Evolutionary conservation across 2,113 vertebrate genomes (phyloP).

Genomic region (Acrocephalus arundinaceus): DNA sequence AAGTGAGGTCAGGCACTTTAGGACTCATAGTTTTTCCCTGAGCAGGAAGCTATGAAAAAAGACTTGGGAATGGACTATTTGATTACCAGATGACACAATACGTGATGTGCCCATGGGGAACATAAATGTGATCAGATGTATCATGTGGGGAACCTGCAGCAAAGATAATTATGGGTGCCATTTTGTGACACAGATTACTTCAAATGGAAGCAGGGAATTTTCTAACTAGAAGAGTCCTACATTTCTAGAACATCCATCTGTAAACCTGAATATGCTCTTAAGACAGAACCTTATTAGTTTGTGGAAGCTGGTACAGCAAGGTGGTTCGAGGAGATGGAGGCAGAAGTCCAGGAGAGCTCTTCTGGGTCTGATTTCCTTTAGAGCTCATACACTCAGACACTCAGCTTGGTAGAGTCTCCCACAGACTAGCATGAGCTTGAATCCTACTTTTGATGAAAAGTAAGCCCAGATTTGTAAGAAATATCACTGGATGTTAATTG

Average conservation of each 20-base stretch:
- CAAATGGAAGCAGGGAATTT: neutral
- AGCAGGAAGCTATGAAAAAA: conserved; percentile 30
- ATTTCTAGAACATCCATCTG: neutral
- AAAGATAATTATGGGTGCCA: neutral
- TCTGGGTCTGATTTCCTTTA: neutral
- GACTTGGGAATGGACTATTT: neutral
- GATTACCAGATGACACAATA: neutral
- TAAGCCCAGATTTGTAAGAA: neutral
- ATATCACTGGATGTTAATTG: neutral
- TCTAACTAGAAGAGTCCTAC: neutral
- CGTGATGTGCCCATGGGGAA: neutral
- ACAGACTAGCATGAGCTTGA: neutral
- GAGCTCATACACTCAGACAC: neutral
- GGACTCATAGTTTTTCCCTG: neutral
- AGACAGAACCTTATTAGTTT: neutral
- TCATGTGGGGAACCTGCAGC: neutral
- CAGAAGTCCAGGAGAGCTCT: neutral
- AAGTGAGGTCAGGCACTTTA: conserved; percentile 36
- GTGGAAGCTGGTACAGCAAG: neutral
- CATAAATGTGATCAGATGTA: neutral
- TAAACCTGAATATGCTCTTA: neutral
- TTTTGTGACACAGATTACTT: neutral
- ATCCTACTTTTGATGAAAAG: neutral
- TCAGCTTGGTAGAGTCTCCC: neutral
- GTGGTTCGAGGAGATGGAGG: neutral